Percentiles rank a stretch among this genome's conserved stretches.
Evolutionary conservation across 2,797 vertebrate genomes (phyloP).

Genomic region (Lacerta bilineata): DNA sequence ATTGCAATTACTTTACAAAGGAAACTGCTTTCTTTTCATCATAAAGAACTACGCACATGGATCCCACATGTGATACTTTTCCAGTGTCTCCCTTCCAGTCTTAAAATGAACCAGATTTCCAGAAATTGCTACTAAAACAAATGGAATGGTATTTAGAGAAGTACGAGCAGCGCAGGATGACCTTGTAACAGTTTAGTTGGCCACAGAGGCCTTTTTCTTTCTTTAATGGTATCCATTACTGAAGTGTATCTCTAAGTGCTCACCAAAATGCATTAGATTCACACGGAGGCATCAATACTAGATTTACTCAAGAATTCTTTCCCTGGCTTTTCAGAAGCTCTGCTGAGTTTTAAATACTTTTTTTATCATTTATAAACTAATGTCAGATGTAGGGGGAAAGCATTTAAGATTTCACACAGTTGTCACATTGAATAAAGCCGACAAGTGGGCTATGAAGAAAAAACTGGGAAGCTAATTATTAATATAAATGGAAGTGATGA

Average conservation of each 20-base stretch:
- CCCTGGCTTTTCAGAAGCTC: conserved; percentile 24
- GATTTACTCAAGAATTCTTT: conserved; percentile 19
- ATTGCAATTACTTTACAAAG: not conserved
- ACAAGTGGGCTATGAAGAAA: conserved; percentile 23
- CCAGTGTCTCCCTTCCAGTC: not conserved
- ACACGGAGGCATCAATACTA: conserved; percentile 9
- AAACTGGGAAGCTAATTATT: conserved; percentile 34
- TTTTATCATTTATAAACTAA: conserved; percentile 1
- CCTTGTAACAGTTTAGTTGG: conserved; percentile 24
- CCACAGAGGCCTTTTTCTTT: not conserved
- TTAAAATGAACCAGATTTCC: conserved; percentile 23
- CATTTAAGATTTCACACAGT: conserved; percentile 38
- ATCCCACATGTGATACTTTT: conserved; percentile 10
- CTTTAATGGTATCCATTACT: conserved; percentile 1
- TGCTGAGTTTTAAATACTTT: conserved; percentile 17
- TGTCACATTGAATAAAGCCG: conserved; percentile 41
- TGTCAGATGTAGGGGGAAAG: conserved; percentile 22
- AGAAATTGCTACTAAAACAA: conserved; percentile 15
- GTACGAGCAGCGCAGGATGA: conserved; percentile 1
- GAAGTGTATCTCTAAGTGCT: conserved; percentile 11
- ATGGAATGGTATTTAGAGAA: conserved; percentile 5
- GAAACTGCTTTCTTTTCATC: conserved; percentile 17
- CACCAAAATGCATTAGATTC: conserved; percentile 19
- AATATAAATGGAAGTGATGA: conserved; percentile 34
- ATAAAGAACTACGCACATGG: conserved; percentile 8